A percentile compares a stretch with the other conserved stretches of the same genome.
Evolutionary conservation across 1,140 invertebrate species (phyloP).

Genomic region (Drosophila quadrilineata): DNA sequence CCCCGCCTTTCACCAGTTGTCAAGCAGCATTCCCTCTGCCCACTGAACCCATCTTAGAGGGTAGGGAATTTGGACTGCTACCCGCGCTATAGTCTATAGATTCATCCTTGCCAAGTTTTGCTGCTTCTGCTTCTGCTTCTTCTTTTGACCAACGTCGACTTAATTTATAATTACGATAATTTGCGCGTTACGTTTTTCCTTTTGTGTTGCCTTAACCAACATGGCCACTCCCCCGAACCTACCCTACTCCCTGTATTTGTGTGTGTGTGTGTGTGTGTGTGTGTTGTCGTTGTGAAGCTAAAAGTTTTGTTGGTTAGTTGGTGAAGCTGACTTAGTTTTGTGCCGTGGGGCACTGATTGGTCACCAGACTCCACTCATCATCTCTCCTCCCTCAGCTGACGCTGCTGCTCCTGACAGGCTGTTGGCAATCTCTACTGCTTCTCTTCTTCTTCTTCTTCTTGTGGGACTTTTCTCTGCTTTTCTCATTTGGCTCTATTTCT

Average conservation of each 20-base stretch:
- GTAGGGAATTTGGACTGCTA: no score
- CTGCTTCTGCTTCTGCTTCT: not conserved
- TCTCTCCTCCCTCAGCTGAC: no score
- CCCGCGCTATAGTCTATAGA: not conserved
- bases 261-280: no score
- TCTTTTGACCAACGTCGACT: constrained; percentile 69
- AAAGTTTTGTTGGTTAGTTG: constrained; percentile 69
- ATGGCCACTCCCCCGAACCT: not conserved
- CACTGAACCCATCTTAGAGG: not conserved
- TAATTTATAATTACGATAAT: constrained; percentile 80
- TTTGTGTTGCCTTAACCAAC: constrained; percentile 50
- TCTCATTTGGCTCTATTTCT: constrained; percentile 8
- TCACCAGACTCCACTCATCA: constrained; percentile 3
- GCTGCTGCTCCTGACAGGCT: constrained; percentile 21
- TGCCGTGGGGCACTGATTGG: constrained; percentile 51
- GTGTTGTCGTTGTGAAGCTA: not conserved
- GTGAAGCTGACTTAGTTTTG: constrained; percentile 38
- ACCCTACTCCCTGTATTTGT: no score
- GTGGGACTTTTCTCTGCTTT: not conserved
- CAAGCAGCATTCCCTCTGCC: not conserved
- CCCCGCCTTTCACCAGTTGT: not conserved
- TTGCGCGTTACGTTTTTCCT: constrained; percentile 78
- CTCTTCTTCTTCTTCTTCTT: not conserved
- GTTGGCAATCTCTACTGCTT: not conserved
- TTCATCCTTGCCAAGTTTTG: constrained; percentile 6